These are phyloP conservation scores for Notothenia rossii DNA, from an alignment of 2,113 vertebrate species.

Conservation along the genomic window DNA sequence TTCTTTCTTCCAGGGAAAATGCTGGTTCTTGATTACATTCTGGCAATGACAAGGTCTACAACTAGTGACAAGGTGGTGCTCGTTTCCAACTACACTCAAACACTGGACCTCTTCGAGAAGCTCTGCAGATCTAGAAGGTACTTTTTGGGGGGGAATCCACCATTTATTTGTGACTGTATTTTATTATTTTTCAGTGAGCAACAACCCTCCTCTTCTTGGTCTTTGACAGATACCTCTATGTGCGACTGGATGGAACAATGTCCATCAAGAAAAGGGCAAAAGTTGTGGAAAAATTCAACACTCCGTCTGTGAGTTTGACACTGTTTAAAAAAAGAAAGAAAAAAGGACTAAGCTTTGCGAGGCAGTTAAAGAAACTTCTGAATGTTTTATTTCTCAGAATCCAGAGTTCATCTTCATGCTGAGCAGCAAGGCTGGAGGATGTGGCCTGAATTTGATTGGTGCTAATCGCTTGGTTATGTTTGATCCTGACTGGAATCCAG, in stretches of 20 bases:
- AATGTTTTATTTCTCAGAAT: constrained; percentile 79
- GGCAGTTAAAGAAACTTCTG: background rate
- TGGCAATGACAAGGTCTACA: constrained; percentile 92
- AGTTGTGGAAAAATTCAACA: constrained; percentile 95
- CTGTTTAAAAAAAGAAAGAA: background rate
- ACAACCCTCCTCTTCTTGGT: background rate
- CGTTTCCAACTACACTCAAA: constrained; percentile 98
- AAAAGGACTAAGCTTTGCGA: background rate
- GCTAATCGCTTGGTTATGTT: constrained; percentile 98
- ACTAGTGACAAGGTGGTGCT: constrained; percentile 95
- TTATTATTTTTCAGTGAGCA: background rate
- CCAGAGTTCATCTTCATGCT: constrained; percentile 99
- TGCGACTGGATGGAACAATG: constrained; percentile 97
- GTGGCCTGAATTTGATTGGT: constrained; percentile 95
- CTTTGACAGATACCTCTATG: constrained; percentile 91
- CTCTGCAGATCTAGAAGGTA: constrained; percentile 93
- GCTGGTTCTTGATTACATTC: constrained; percentile 95
- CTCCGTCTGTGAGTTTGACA: constrained; percentile 85
- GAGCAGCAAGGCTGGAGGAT: constrained; percentile 98
- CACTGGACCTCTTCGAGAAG: constrained; percentile 97
- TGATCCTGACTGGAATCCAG: constrained; percentile 98
- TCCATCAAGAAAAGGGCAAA: constrained; percentile 98
- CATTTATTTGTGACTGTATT: background rate
- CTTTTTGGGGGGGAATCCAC: background rate
- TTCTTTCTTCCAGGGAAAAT: constrained; percentile 89